Evolutionary conservation across 2,113 vertebrate genomes (phyloP), one percentile per base, ranked within the genome.

Genomic region (Loxodonta africana): DNA sequence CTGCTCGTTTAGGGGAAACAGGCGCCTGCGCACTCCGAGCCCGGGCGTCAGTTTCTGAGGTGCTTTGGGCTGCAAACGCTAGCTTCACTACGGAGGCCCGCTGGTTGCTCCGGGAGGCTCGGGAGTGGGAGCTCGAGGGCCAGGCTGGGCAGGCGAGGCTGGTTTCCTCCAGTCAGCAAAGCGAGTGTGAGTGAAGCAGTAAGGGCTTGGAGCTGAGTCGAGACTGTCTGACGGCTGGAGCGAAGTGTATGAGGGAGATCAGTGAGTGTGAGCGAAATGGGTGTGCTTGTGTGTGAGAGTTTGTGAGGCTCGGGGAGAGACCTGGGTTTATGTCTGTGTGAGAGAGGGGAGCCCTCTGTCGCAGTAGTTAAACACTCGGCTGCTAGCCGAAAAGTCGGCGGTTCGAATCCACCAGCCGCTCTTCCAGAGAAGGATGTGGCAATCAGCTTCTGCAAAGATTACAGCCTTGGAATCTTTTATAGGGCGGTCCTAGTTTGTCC

Each of bases 1-100:
- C 65, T 8, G 63, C 6, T 2, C 4, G 1, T 23, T 12, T 2
- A 3, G 5, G 9, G 5, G 23, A 25, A 3, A 21, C 1, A 0
- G 6, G 53, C 37, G 57, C 92, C 33, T 69, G 97, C 28, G 82
- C 76, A 33, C 26, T 28, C 23, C 0, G 4, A 46, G 10, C 5
- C 9, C n/a, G 21, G 11, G 6, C 2, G 77, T 60, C 2, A 2
- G 8, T 37, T 67, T 26, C 28, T 2, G 20, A 17, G 69, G 69
- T 6, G 14, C 1, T 67, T 23, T 30, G 57, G 41, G 10, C 17
- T 67, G 41, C 46, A 33, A 14, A 18, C 0, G 48, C 41, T 8
- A 51, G 60, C 14, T 62, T 46, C 26, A 21, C 10, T 48, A 23
- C 5, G 20, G 48, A 67, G 46, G 60, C 60, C 4, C 1, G 7